Evolutionary conservation across 2,797 vertebrate genomes (phyloP).

Genomic region (Sebastes miniatus): DNA sequence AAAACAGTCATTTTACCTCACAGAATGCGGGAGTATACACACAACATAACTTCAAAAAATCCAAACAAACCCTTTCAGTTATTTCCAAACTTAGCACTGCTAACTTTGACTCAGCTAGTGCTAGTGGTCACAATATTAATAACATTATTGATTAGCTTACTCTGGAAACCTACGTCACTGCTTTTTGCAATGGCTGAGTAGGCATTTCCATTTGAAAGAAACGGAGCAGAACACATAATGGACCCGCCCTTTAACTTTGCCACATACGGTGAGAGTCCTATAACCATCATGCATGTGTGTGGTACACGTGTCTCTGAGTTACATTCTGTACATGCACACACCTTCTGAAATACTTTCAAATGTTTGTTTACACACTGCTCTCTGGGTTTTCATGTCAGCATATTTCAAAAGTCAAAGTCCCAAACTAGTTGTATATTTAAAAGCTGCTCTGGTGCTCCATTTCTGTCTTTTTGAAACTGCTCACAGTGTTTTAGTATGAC

Average conservation of each 20-base stretch:
- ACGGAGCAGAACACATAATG: too few species aligned
- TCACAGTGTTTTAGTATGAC: conserved; percentile 22
- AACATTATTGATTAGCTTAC: too few species aligned
- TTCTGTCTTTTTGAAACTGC: conserved; percentile 13
- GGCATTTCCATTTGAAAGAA: too few species aligned
- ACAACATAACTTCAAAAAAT: too few species aligned
- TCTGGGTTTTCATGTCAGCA: neutral
- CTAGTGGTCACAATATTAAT: too few species aligned
- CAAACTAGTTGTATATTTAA: neutral
- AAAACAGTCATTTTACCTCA: too few species aligned
- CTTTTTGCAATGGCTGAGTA: too few species aligned
- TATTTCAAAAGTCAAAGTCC: neutral
- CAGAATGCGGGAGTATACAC: too few species aligned
- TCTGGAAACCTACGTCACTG: too few species aligned
- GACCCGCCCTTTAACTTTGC: neutral
- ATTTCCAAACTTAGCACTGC: too few species aligned
- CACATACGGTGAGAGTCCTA: neutral
- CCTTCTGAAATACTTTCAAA: neutral
- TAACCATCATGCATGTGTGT: neutral
- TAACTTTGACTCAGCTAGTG: too few species aligned
- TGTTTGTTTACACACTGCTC: neutral
- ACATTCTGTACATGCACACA: neutral
- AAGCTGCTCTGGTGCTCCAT: neutral
- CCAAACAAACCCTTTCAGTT: too few species aligned
- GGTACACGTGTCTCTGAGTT: neutral